A percentile compares a stretch with the other conserved stretches of the same genome.
Evolutionary conservation across 2,113 vertebrate species (phyloP).

Genomic region (Corynorhinus townsendii): DNA sequence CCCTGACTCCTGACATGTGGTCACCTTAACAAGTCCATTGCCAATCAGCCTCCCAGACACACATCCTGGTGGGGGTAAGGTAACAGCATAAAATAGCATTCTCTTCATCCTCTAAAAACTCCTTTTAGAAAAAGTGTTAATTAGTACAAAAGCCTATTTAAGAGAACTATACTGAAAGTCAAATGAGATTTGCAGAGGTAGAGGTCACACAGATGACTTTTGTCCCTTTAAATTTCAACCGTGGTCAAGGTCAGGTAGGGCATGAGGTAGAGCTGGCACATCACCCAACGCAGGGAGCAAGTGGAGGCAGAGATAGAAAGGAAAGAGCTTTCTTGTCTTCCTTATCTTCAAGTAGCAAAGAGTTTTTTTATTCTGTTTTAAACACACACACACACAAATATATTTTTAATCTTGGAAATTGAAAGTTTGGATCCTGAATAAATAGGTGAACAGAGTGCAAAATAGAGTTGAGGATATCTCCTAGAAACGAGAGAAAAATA

Average conservation of each 20-base stretch:
- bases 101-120: neutral
- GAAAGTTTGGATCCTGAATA: neutral
- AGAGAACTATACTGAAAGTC: neutral
- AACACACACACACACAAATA: neutral
- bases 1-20: neutral
- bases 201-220: neutral
- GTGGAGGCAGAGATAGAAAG: neutral
- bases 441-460: neutral
- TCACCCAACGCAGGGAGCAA: neutral
- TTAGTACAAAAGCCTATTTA: neutral
- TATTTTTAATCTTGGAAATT: constrained; percentile 8
- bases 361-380: neutral
- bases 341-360: neutral
- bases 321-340: neutral
- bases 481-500: neutral
- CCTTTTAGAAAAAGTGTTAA: neutral
- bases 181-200: neutral
- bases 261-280: neutral
- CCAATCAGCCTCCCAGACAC: neutral
- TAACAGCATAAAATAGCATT: neutral
- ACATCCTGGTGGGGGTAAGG: neutral
- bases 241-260: constrained; percentile 15
- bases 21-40: neutral
- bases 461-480: neutral
- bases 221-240: neutral